phyloP scores from a whole-genome alignment of 2,888 invertebrate genomes.

The Carpatolechia fugitivella region DNA sequence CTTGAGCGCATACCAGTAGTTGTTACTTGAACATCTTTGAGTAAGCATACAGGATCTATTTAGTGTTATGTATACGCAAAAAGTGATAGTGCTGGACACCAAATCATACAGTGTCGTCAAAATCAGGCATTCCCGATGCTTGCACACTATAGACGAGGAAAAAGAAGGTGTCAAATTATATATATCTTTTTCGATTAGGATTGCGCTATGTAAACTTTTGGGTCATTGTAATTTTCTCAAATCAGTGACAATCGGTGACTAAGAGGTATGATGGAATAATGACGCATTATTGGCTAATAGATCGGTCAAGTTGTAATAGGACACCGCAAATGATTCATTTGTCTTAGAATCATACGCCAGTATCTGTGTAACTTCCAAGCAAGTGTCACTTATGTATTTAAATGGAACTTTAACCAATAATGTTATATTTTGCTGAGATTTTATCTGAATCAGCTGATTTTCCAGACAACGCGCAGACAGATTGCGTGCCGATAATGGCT shows the following conservation, averaged over 20 bases:
- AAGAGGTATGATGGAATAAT: constrained; percentile 45
- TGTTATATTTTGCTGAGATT: background rate
- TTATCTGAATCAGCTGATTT: constrained; percentile 35
- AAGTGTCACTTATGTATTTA: constrained; percentile 6
- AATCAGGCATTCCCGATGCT: constrained; percentile 60
- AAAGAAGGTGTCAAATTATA: constrained; percentile 43
- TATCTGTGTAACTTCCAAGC: background rate
- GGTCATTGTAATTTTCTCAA: constrained; percentile 15
- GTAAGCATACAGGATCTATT: constrained; percentile 21
- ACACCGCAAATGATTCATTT: constrained; percentile 55
- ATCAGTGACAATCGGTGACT: constrained; percentile 34
- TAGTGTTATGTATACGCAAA: constrained; percentile 50
- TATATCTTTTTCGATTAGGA: background rate
- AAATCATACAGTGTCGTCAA: constrained; percentile 59
- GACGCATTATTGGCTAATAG: constrained; percentile 58
- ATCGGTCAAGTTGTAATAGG: constrained; percentile 60
- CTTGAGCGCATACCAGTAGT: constrained; percentile 34
- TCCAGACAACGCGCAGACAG: constrained; percentile 38
- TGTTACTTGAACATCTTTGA: constrained; percentile 27
- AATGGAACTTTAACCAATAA: background rate
- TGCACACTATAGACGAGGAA: constrained; percentile 64
- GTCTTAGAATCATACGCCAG: constrained; percentile 3
- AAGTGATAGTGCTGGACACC: constrained; percentile 53
- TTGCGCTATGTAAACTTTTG: background rate
- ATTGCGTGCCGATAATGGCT: constrained; percentile 45